A percentile compares a stretch with the other conserved stretches of the same genome.
Evolutionary conservation across 2,797 vertebrate genomes (phyloP).

Genomic region (Periparus ater): DNA sequence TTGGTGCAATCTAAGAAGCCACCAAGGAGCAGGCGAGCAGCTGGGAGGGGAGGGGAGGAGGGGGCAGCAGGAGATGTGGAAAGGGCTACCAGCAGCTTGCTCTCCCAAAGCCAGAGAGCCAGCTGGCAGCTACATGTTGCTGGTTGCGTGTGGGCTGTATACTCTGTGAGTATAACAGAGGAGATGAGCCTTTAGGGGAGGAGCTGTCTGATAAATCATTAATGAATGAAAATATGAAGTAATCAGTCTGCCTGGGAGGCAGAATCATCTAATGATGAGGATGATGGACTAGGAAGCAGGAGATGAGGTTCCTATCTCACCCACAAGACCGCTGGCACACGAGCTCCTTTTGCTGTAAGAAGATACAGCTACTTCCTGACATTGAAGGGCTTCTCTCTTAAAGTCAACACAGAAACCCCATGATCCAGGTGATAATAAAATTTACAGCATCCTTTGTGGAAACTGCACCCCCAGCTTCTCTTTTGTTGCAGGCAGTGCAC

Average conservation of each 20-base stretch:
- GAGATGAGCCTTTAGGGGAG: slow-evolving; percentile 56
- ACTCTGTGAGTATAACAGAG: background rate
- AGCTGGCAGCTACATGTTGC: slow-evolving; percentile 21
- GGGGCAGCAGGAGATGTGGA: background rate
- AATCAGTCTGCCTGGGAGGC: slow-evolving; percentile 58
- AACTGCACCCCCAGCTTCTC: background rate
- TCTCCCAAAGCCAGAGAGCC: background rate
- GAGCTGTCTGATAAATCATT: slow-evolving; percentile 59
- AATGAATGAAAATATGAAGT: slow-evolving; percentile 62
- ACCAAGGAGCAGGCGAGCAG: background rate
- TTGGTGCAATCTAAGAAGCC: background rate
- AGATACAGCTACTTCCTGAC: fast-evolving
- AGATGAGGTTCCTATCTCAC: background rate
- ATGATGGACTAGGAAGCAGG: background rate
- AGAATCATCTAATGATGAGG: slow-evolving; percentile 15
- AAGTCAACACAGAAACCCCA: background rate
- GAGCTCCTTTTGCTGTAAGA: background rate
- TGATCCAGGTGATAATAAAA: background rate
- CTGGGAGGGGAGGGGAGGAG: background rate
- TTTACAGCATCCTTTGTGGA: background rate
- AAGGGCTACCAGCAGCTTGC: background rate
- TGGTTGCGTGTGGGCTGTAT: background rate
- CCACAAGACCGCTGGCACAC: background rate
- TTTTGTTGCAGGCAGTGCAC: background rate
- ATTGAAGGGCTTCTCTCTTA: background rate